These are phyloP conservation scores for Podilymbus podiceps DNA, from an alignment of 2,113 vertebrate genomes.

Conservation along the genomic window DNA sequence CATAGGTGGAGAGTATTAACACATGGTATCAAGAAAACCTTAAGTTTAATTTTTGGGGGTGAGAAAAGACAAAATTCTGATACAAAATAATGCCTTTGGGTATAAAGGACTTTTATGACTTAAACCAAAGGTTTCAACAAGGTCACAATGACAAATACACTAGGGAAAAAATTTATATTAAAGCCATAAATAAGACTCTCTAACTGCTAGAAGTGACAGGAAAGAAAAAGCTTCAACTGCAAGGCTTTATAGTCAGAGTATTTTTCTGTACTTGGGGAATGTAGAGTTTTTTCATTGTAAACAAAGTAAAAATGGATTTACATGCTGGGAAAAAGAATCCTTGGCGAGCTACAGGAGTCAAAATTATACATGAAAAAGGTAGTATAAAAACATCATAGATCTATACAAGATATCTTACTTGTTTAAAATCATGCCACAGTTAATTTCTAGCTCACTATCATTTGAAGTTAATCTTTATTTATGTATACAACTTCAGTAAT, in stretches of 20 bases:
- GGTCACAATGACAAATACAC: neutral
- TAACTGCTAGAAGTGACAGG: neutral
- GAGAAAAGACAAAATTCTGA: neutral
- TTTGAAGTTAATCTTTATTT: neutral
- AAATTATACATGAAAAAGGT: neutral
- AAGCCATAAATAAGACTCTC: conserved; percentile 43
- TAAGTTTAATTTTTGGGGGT: neutral
- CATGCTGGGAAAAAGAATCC: neutral
- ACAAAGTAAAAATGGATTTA: neutral
- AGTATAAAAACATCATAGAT: neutral
- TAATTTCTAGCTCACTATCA: neutral
- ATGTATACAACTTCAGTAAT: neutral
- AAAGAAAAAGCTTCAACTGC: neutral
- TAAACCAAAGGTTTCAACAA: neutral
- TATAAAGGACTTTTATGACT: neutral
- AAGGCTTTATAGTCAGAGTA: neutral
- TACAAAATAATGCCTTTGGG: neutral
- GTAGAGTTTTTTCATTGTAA: neutral
- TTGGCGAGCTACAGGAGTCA: neutral
- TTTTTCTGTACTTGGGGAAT: neutral
- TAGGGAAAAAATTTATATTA: conserved; percentile 43
- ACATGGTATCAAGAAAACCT: neutral
- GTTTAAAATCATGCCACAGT: neutral
- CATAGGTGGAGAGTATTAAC: neutral
- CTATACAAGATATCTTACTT: neutral